phyloP scores from a whole-genome alignment of 2,113 vertebrate species.

The Paramisgurnus dabryanus region DNA sequence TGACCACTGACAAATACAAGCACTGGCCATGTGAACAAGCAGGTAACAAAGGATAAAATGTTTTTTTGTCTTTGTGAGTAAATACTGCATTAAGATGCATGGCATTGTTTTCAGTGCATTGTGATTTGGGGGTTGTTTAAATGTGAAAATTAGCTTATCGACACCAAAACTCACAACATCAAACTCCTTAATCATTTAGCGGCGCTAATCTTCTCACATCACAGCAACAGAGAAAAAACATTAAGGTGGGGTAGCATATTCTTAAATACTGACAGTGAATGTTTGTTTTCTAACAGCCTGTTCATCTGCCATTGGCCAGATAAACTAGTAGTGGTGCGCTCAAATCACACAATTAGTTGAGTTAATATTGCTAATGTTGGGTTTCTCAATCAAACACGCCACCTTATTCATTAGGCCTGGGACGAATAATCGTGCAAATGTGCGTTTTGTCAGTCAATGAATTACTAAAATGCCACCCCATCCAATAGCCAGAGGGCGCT shows the following conservation, averaged over 20 bases:
- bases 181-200: neutral
- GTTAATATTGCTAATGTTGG: too few species aligned
- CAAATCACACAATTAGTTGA: too few species aligned
- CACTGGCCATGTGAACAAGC: slow-evolving; percentile 28
- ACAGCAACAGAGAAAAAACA: neutral
- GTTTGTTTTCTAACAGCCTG: too few species aligned
- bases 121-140: neutral
- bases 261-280: neutral
- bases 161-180: neutral
- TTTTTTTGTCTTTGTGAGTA: slow-evolving; percentile 19
- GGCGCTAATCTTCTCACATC: neutral
- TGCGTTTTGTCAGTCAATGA: too few species aligned
- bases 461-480: too few species aligned
- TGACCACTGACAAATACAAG: slow-evolving; percentile 44
- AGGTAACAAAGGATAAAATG: slow-evolving; percentile 1
- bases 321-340: too few species aligned
- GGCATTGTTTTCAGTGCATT: neutral
- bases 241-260: neutral
- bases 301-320: too few species aligned
- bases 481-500: too few species aligned
- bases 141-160: neutral
- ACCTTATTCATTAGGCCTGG: too few species aligned
- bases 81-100: neutral
- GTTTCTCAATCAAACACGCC: too few species aligned
- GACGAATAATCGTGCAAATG: too few species aligned